These are phyloP conservation scores for Halcyon malimbica DNA, from an alignment of 2,113 vertebrate species.

Conservation along the genomic window DNA sequence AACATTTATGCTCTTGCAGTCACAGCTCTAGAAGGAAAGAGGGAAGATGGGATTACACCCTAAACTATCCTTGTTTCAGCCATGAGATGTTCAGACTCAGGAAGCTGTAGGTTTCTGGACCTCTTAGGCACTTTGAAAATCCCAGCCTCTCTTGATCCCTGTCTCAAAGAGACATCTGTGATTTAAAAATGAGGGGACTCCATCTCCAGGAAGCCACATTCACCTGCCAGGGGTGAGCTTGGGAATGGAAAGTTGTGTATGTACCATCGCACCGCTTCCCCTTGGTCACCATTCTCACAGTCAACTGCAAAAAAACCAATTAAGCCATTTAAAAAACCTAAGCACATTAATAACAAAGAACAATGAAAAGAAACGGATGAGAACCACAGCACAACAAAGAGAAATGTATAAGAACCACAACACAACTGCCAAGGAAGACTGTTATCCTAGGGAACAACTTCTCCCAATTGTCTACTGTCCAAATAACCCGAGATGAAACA, in stretches of 20 bases:
- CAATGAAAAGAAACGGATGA: background rate
- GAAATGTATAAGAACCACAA: background rate
- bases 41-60: background rate
- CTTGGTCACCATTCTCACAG: background rate
- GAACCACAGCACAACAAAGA: background rate
- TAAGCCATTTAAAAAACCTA: background rate
- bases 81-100: background rate
- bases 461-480: background rate
- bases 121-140: background rate
- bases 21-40: background rate
- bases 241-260: background rate
- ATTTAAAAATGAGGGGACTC: background rate
- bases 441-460: background rate
- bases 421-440: background rate
- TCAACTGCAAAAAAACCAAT: background rate
- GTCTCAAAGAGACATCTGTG: background rate
- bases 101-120: background rate
- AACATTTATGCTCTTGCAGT: background rate
- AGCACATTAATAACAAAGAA: background rate
- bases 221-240: background rate
- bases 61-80: background rate
- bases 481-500: background rate
- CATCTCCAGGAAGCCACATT: background rate
- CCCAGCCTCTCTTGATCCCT: background rate
- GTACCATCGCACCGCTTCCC: background rate